These are phyloP conservation scores for Lasioglossum baleicum DNA, from an alignment of 1,140 invertebrate species.

Conservation along the genomic window DNA sequence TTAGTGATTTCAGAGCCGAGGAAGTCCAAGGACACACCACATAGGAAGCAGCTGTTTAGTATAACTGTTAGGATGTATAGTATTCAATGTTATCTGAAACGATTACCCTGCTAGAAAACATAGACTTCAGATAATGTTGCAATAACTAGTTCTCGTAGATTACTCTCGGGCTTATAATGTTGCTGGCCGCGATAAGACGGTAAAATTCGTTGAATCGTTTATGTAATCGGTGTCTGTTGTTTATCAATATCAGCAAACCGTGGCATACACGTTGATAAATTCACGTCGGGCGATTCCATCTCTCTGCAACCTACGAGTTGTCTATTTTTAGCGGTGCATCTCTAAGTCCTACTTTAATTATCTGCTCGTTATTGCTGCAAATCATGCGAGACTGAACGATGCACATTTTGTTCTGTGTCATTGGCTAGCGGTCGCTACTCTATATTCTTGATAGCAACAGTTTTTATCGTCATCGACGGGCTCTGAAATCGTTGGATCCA, in stretches of 20 bases:
- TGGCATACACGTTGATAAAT: neutral
- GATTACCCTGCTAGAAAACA: too few relatives aligned
- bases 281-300: constrained; percentile 14
- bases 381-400: neutral
- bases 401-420: neutral
- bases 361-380: constrained; percentile 19
- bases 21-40: too few relatives aligned
- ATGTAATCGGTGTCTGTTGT: neutral
- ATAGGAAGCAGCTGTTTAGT: too few relatives aligned
- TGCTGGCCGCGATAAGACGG: neutral
- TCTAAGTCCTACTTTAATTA: constrained; percentile 41
- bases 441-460: too few relatives aligned
- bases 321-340: constrained; percentile 42
- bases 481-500: too few relatives aligned
- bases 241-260: neutral
- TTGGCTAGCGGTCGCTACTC: too few relatives aligned
- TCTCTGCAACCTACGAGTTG: neutral
- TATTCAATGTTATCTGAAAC: too few relatives aligned
- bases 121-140: neutral
- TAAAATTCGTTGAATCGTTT: too few relatives aligned
- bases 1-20: too few relatives aligned
- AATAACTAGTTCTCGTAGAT: neutral
- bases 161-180: neutral
- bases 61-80: too few relatives aligned
- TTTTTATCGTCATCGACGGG: too few relatives aligned